Conservation (phyloP, 2,797 vertebrate genomes). For the Sebastes oblongus region DNA sequence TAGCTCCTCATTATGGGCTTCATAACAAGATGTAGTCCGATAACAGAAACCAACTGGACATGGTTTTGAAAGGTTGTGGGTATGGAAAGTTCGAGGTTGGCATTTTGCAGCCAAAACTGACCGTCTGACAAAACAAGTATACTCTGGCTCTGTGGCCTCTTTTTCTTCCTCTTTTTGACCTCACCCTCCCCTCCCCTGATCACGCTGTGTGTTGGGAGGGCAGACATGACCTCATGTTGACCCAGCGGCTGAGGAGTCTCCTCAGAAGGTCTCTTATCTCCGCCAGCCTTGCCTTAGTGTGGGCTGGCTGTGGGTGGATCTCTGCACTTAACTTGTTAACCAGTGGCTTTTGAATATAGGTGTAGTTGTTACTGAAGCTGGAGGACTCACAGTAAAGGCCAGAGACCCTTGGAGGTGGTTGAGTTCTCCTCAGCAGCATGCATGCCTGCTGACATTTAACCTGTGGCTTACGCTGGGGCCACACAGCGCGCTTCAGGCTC, state of each 20-base stretch:
- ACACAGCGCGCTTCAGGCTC: too few species aligned
- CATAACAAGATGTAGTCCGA: background rate
- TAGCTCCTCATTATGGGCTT: background rate
- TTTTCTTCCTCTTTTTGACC: background rate
- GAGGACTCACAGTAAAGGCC: background rate
- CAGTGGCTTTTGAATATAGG: background rate
- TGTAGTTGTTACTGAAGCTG: background rate
- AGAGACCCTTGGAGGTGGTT: background rate
- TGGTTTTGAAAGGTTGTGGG: background rate
- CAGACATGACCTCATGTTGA: background rate
- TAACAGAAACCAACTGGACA: background rate
- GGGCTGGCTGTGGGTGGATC: slow-evolving; percentile 4
- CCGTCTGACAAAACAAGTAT: background rate
- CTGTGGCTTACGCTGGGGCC: too few species aligned
- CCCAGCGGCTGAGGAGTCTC: background rate
- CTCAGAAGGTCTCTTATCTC: slow-evolving; percentile 41
- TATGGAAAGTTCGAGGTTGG: background rate
- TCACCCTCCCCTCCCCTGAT: background rate
- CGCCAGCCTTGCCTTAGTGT: background rate
- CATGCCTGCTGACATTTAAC: background rate
- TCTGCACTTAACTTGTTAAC: background rate
- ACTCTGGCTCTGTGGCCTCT: background rate
- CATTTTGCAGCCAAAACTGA: background rate
- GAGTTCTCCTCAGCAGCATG: background rate
- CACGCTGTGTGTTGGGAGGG: background rate